A percentile compares a stretch with the other conserved stretches of the same genome.
phyloP scores from a whole-genome alignment of 2,797 vertebrate genomes.

The Adelosebastes latens region DNA sequence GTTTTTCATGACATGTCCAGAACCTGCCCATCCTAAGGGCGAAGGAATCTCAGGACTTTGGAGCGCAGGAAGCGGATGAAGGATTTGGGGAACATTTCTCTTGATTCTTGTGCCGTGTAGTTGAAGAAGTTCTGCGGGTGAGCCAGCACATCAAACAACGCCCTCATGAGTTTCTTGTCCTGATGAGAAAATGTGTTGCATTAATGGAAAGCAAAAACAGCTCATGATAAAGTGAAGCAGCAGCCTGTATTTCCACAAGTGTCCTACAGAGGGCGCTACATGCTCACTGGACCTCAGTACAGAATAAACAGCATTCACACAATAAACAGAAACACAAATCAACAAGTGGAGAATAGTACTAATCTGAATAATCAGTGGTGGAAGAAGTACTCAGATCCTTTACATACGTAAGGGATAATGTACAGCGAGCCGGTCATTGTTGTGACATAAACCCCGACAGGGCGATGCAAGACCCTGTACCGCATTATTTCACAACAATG shows the following conservation, averaged over 20 bases:
- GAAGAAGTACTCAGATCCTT: too few species aligned
- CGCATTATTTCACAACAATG: too few species aligned
- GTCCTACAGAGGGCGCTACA: conserved; percentile 61
- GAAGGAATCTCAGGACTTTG: conserved; percentile 96
- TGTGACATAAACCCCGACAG: too few species aligned
- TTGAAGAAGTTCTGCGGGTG: conserved; percentile 99
- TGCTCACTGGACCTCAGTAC: neutral
- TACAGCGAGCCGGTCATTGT: too few species aligned
- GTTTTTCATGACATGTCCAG: conserved; percentile 30
- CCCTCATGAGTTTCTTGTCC: conserved; percentile 99
- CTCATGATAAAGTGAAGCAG: neutral
- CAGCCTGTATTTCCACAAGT: conserved; percentile 23
- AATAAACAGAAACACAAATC: neutral
- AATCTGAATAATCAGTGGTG: neutral
- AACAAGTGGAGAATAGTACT: neutral
- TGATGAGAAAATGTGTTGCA: conserved; percentile 57
- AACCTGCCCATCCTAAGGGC: conserved; percentile 85
- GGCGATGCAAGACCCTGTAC: too few species aligned
- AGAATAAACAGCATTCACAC: neutral
- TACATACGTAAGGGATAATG: too few species aligned
- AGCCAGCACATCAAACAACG: conserved; percentile 95
- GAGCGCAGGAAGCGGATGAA: conserved; percentile 96
- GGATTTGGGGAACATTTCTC: conserved; percentile 99
- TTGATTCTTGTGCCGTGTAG: conserved; percentile 96
- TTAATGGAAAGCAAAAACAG: neutral